Evolutionary conservation across 1,140 invertebrate species (phyloP).

Genomic region (Platyura marginata): DNA sequence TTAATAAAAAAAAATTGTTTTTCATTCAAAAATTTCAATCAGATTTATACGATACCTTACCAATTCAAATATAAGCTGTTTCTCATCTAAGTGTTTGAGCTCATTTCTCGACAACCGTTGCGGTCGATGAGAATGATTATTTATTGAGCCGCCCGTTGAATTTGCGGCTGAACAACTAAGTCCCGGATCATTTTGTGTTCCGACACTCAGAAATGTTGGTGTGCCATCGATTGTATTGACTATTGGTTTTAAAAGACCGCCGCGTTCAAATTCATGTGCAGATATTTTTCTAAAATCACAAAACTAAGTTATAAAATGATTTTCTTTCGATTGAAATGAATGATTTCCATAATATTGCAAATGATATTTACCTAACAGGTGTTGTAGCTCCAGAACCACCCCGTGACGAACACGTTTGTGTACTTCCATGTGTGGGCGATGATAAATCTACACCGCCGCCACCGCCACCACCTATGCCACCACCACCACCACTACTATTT

Average conservation of each 20-base stretch:
- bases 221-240: slow-evolving; percentile 80
- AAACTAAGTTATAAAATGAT: neutral
- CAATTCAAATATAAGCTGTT: slow-evolving; percentile 88
- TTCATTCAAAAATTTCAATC: slow-evolving; percentile 5
- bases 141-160: slow-evolving; percentile 11
- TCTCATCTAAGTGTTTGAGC: slow-evolving; percentile 74
- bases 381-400: slow-evolving; percentile 65
- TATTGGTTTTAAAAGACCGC: slow-evolving; percentile 76
- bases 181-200: slow-evolving; percentile 22
- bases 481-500: slow-evolving; percentile 31
- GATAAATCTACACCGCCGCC: slow-evolving; percentile 27
- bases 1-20: neutral
- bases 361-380: slow-evolving; percentile 49
- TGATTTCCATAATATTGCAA: no score
- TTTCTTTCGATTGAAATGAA: no score
- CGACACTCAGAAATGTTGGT: slow-evolving; percentile 62
- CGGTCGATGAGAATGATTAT: slow-evolving; percentile 27
- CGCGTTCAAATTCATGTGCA: slow-evolving; percentile 85
- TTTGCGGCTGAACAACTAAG: slow-evolving; percentile 7
- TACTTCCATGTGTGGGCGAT: slow-evolving; percentile 36
- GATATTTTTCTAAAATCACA: slow-evolving; percentile 63
- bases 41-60: slow-evolving; percentile 30
- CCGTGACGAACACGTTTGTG: slow-evolving; percentile 28
- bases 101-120: slow-evolving; percentile 62
- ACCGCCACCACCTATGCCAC: no score